Percentiles rank a stretch among this genome's conserved stretches.
These are phyloP conservation scores for Pionites leucogaster DNA, from an alignment of 2,113 vertebrate species.

Conservation along the genomic window DNA sequence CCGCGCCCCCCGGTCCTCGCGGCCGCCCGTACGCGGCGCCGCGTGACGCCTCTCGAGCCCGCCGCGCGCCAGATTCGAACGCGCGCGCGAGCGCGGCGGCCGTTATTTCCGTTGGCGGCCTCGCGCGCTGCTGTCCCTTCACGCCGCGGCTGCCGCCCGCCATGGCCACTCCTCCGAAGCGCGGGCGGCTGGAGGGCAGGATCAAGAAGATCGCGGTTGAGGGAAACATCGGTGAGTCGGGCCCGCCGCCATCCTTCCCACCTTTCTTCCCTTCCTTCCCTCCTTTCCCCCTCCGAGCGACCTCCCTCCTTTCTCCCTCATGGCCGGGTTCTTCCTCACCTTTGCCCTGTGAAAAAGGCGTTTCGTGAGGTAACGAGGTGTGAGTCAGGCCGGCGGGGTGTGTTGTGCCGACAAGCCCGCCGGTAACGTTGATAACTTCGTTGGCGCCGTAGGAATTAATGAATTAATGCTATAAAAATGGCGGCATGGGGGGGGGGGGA, in stretches of 20 bases:
- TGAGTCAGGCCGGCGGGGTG: background rate
- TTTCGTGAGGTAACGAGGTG: background rate
- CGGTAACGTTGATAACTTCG: background rate
- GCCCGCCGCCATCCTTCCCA: background rate
- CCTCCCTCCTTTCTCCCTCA: background rate
- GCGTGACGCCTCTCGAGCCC: background rate
- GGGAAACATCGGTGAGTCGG: constrained; percentile 86
- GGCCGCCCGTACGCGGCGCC: background rate
- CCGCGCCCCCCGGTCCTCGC: background rate
- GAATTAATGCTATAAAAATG: background rate
- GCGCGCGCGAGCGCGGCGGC: background rate
- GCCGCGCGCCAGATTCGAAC: constrained; percentile 67
- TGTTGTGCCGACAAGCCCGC: background rate
- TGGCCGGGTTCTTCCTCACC: background rate
- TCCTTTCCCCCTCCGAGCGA: background rate
- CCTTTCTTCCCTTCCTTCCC: background rate
- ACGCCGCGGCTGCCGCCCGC: background rate
- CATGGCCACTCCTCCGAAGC: constrained; percentile 77
- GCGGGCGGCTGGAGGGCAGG: background rate
- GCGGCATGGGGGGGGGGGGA: too few relatives aligned
- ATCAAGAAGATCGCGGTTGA: constrained; percentile 87
- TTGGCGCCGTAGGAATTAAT: background rate
- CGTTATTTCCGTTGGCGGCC: background rate
- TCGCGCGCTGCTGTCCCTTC: background rate
- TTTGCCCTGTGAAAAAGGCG: background rate